Evolutionary conservation across 2,888 invertebrate species (phyloP).

Genomic region (Arge pagana): DNA sequence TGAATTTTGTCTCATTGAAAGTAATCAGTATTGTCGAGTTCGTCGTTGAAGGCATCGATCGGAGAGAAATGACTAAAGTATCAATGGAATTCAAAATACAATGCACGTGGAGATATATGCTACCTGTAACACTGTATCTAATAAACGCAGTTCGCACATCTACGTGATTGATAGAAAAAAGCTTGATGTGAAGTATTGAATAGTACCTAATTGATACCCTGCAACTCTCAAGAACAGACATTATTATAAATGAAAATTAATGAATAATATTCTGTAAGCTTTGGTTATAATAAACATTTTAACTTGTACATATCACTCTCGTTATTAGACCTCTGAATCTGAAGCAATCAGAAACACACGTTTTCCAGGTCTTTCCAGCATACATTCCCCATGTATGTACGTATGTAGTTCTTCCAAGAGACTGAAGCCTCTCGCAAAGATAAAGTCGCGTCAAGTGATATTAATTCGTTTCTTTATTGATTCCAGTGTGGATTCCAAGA

Average conservation of each 20-base stretch:
- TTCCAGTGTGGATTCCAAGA: too few relatives aligned
- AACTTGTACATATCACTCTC: slow-evolving; percentile 50
- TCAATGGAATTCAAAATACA: background rate
- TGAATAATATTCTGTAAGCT: slow-evolving; percentile 48
- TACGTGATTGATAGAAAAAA: slow-evolving; percentile 8
- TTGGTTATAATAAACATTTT: slow-evolving; percentile 56
- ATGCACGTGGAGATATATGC: background rate
- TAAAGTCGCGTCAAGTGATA: too few relatives aligned
- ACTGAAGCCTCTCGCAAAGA: too few relatives aligned
- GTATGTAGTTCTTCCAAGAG: too few relatives aligned
- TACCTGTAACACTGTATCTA: slow-evolving; percentile 6
- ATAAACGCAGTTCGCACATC: slow-evolving; percentile 6
- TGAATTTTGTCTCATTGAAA: background rate
- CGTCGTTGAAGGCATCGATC: background rate
- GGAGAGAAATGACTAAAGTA: background rate
- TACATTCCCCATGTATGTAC: too few relatives aligned
- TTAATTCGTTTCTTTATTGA: too few relatives aligned
- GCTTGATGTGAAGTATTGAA: slow-evolving; percentile 6
- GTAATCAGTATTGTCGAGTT: background rate
- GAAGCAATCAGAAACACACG: too few relatives aligned
- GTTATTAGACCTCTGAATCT: too few relatives aligned
- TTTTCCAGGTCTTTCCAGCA: too few relatives aligned
- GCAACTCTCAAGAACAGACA: slow-evolving; percentile 14
- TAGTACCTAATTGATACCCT: slow-evolving; percentile 12
- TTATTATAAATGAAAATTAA: slow-evolving; percentile 41